Evolutionary conservation across 2,113 vertebrate species (phyloP).

Genomic region (Larimichthys crocea): DNA sequence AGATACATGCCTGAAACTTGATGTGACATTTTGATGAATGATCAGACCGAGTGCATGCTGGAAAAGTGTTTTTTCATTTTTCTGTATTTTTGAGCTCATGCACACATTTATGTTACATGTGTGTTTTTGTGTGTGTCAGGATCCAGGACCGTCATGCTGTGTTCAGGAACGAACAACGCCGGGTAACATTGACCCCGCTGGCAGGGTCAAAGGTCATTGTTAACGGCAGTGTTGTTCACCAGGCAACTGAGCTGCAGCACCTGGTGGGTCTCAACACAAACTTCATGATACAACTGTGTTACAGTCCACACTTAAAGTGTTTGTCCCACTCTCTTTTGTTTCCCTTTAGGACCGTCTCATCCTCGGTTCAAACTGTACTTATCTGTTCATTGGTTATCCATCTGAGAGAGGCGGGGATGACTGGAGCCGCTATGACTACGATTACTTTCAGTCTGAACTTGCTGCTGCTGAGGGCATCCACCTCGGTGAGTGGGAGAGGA

Average conservation of each 20-base stretch:
- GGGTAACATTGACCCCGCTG: slow-evolving; percentile 82
- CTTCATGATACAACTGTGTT: neutral
- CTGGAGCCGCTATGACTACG: slow-evolving; percentile 87
- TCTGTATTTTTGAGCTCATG: neutral
- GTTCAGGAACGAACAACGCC: slow-evolving; percentile 84
- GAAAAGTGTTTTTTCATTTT: neutral
- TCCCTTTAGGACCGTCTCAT: slow-evolving; percentile 87
- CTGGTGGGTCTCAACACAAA: slow-evolving; percentile 78
- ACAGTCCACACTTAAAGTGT: neutral
- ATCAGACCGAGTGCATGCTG: neutral
- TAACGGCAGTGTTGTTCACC: slow-evolving; percentile 83
- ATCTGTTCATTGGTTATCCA: slow-evolving; percentile 89
- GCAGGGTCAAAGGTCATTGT: slow-evolving; percentile 85
- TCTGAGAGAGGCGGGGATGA: slow-evolving; percentile 85
- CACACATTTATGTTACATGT: neutral
- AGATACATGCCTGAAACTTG: neutral
- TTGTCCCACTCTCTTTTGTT: no score
- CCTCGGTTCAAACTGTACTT: slow-evolving; percentile 89
- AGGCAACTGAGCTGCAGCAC: slow-evolving; percentile 86
- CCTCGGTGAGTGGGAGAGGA: slow-evolving; percentile 74
- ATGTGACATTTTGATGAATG: neutral
- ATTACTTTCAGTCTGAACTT: slow-evolving; percentile 91
- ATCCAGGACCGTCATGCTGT: slow-evolving; percentile 89
- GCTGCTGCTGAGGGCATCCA: slow-evolving; percentile 88
- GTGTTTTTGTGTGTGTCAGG: slow-evolving; percentile 70